Evolutionary conservation across 2,888 invertebrate species (phyloP).

Genomic region (Malthinus seriepunctatus): DNA sequence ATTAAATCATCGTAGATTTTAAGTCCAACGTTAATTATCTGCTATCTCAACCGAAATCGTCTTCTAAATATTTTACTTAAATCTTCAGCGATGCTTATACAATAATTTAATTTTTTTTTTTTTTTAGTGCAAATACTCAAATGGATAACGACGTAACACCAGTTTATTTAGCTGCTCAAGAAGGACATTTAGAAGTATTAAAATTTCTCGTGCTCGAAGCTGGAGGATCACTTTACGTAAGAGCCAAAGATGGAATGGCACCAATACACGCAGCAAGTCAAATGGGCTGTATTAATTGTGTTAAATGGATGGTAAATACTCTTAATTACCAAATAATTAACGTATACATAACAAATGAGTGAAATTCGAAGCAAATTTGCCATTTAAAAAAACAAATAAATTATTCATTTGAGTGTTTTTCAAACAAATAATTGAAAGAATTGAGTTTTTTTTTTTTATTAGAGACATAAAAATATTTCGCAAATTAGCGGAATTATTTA

Average conservation of each 20-base stretch:
- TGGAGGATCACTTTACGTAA: constrained; percentile 78
- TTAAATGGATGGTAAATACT: constrained; percentile 82
- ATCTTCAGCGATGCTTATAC: no score
- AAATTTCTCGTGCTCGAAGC: constrained; percentile 84
- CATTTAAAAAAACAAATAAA: neutral
- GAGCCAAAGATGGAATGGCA: constrained; percentile 89
- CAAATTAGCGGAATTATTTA: no score
- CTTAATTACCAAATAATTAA: neutral
- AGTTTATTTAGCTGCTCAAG: constrained; percentile 86
- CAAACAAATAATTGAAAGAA: no score
- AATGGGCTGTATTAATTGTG: constrained; percentile 84
- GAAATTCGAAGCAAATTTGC: neutral
- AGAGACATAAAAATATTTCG: no score
- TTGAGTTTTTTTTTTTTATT: no score
- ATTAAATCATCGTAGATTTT: no score
- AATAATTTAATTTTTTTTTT: neutral
- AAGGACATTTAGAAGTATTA: constrained; percentile 84
- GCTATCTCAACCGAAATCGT: no score
- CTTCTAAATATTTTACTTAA: no score
- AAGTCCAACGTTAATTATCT: no score
- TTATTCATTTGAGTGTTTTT: neutral
- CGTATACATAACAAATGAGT: neutral
- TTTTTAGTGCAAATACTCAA: constrained; percentile 81
- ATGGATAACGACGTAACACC: constrained; percentile 93
- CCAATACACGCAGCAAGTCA: constrained; percentile 90